Evolutionary conservation across 2,113 vertebrate genomes (phyloP), one percentile per base, ranked within the genome.

Genomic region (Dipodomys ordii): DNA sequence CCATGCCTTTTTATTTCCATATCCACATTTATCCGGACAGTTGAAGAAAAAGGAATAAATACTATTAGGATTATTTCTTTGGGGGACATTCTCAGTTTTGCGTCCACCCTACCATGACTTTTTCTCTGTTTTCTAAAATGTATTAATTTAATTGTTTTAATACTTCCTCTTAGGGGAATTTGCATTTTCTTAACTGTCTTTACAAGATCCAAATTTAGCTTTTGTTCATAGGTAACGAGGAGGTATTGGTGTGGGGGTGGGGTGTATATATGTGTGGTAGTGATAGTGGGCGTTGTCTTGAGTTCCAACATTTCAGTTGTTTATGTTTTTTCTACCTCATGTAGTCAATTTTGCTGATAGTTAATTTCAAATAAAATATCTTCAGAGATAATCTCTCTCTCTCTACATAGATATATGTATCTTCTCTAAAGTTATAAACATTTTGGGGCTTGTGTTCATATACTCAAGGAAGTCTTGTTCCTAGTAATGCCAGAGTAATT

Each of bases 151-250:
- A 91, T 89, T 86, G 88, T 77, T 77, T 87, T 60, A 76, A 49
- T 76, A 77, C 30, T 90, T 87, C 73, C 69, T 92, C 83, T 94
- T 71, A 88, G 20, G 71, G 80, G 39, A 77, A 92, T 90, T 77
- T 94, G 71, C 67, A 78, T 95, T 95, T 95, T 92, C 82, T 82
- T 69, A 95, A 88, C 73, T 86, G 76, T 85, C 60, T 78, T 44
- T 83, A 92, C 23, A 90, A 87, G 23, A 82, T 78, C 62, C 69
- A 93, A 81, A 90, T 79, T 78, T 69, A 73, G 93, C 12, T 53
- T 90, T 88, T 89, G 87, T 76, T 8, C 64, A 87, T 22, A 62
- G 89, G 76, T 86, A 32, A 76, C 62, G 19, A 94, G 32, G 72
- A 80, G 10, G 72, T 49, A 53, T 82, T 39, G 32, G 22, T 87